Evolutionary conservation across 2,797 vertebrate genomes (phyloP).

Genomic region (Alca torda): DNA sequence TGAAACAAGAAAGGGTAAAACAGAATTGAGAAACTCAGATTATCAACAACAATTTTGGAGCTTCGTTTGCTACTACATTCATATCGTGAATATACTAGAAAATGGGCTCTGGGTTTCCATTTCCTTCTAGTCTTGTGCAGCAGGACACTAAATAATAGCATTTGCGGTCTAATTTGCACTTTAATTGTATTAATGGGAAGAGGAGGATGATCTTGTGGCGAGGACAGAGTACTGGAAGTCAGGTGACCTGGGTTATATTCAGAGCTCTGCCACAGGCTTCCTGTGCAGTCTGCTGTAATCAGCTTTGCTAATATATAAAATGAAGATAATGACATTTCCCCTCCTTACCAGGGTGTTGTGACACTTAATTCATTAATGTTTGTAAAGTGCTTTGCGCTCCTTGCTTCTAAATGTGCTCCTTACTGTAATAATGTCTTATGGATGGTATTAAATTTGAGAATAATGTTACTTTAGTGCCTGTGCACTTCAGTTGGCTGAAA

Average conservation of each 20-base stretch:
- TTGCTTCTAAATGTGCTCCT: slow-evolving; percentile 34
- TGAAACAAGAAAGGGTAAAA: background rate
- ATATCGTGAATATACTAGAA: background rate
- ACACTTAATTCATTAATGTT: slow-evolving; percentile 65
- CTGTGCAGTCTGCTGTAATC: slow-evolving; percentile 56
- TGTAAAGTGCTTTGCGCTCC: slow-evolving; percentile 52
- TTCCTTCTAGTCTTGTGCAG: slow-evolving; percentile 21
- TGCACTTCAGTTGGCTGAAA: background rate
- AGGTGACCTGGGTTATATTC: slow-evolving; percentile 52
- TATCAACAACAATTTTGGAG: background rate
- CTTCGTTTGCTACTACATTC: background rate
- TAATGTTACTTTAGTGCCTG: slow-evolving; percentile 23
- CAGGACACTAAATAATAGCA: slow-evolving; percentile 37
- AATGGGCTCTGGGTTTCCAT: background rate
- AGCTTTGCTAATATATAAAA: slow-evolving; percentile 48
- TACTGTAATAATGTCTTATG: slow-evolving; percentile 23
- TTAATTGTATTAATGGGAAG: slow-evolving; percentile 56
- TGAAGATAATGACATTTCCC: slow-evolving; percentile 51
- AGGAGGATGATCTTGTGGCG: background rate
- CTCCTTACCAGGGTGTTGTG: slow-evolving; percentile 44
- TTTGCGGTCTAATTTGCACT: slow-evolving; percentile 13
- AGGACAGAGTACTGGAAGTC: slow-evolving; percentile 58
- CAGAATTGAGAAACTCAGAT: background rate
- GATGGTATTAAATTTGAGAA: slow-evolving; percentile 41
- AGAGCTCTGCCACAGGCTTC: slow-evolving; percentile 56